A percentile compares a stretch with the other conserved stretches of the same genome.
Evolutionary conservation across 2,888 invertebrate species (phyloP).

Genomic region (Julus scanicus): DNA sequence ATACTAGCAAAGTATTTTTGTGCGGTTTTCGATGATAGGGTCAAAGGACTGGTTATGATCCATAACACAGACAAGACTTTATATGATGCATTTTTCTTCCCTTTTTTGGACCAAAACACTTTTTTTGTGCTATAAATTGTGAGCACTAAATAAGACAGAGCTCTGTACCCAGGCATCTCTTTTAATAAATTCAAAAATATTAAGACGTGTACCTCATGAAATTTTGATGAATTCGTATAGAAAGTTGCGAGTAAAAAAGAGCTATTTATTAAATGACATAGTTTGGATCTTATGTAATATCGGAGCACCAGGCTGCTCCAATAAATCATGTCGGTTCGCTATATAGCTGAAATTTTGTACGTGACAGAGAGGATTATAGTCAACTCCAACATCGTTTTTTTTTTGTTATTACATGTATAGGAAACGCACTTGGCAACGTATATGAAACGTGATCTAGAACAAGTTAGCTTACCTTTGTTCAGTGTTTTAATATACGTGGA

Average conservation of each 20-base stretch:
- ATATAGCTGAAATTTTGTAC: background rate
- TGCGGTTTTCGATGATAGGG: background rate
- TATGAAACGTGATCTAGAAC: background rate
- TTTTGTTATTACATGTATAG: background rate
- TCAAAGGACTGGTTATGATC: background rate
- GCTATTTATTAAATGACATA: constrained; percentile 27
- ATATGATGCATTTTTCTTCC: too few species aligned
- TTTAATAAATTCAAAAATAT: constrained; percentile 31
- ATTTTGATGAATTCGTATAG: constrained; percentile 33
- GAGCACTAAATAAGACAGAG: background rate
- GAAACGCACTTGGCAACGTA: background rate
- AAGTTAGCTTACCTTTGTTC: background rate
- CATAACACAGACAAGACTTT: background rate
- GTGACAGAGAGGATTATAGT: constrained; percentile 26
- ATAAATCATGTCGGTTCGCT: constrained; percentile 33
- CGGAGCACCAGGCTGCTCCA: constrained; percentile 3
- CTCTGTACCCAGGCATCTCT: background rate
- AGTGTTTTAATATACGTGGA: background rate
- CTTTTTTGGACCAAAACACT: background rate
- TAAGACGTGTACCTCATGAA: constrained; percentile 24
- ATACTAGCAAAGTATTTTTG: background rate
- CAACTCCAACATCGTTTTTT: constrained; percentile 19
- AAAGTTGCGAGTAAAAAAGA: background rate
- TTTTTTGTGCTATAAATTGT: background rate
- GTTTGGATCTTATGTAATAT: constrained; percentile 33